A percentile compares a stretch with the other conserved stretches of the same genome.
Evolutionary conservation across 1,140 invertebrate genomes (phyloP).

Genomic region (Panulirus ornatus): DNA sequence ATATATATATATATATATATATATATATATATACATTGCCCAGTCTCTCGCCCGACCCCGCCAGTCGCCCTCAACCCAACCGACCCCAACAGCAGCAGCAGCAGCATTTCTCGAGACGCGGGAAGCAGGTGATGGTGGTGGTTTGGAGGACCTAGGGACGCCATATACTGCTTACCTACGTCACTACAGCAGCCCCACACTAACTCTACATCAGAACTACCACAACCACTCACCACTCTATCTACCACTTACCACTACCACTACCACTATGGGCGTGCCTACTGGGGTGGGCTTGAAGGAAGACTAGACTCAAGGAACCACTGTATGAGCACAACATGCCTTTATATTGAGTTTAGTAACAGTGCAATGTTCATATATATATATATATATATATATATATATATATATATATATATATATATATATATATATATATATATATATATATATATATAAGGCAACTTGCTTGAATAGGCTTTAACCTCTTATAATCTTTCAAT

Average conservation of each 20-base stretch:
- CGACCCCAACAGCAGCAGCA: not conserved
- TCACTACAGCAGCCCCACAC: constrained; percentile 30
- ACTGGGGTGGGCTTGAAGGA: not conserved
- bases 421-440: too few species aligned
- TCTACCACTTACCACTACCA: constrained; percentile 51
- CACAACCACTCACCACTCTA: constrained; percentile 41
- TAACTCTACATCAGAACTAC: not conserved
- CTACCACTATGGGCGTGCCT: not conserved
- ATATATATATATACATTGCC: too few species aligned
- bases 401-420: too few species aligned
- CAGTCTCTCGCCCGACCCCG: not conserved
- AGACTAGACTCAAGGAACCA: not conserved
- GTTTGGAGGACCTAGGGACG: constrained; percentile 7
- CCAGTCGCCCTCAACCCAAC: not conserved
- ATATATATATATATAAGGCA: too few species aligned
- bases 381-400: too few species aligned
- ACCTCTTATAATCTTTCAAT: too few species aligned
- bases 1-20: too few species aligned
- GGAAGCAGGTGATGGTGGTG: constrained; percentile 23
- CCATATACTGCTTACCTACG: constrained; percentile 14
- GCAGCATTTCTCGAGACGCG: not conserved
- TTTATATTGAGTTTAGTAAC: too few species aligned
- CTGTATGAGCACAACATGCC: not conserved
- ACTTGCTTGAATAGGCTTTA: too few species aligned
- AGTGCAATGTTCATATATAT: not conserved